phyloP scores from a whole-genome alignment of 2,113 vertebrate genomes.

The Pseudopipra pipra region DNA sequence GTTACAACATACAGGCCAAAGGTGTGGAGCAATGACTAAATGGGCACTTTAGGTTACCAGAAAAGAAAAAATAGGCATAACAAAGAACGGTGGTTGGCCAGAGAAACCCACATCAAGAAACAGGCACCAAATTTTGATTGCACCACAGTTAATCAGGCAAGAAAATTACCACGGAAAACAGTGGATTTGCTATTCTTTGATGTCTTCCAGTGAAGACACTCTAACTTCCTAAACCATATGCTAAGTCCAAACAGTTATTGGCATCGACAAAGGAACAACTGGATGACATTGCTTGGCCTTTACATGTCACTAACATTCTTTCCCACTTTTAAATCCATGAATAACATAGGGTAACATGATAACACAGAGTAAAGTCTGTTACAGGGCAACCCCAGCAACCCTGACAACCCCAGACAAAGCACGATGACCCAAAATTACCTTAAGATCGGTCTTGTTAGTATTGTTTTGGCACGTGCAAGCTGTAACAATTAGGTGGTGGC shows the following conservation, averaged over 20 bases:
- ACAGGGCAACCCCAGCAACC: background rate
- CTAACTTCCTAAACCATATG: background rate
- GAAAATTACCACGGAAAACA: background rate
- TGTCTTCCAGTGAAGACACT: background rate
- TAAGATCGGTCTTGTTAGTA: conserved; percentile 77
- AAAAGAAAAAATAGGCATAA: background rate
- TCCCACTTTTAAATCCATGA: background rate
- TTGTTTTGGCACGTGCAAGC: conserved; percentile 95
- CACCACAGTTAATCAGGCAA: background rate
- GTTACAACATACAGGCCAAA: background rate
- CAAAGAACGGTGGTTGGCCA: background rate
- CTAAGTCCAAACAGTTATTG: background rate
- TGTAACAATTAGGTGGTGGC: conserved; percentile 93
- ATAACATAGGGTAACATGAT: background rate
- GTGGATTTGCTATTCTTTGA: background rate
- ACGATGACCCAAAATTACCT: conserved; percentile 26
- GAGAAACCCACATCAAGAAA: background rate
- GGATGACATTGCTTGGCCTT: background rate
- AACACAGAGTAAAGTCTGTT: background rate
- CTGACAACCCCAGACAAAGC: background rate
- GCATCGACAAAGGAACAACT: background rate
- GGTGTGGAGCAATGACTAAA: background rate
- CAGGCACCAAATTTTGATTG: background rate
- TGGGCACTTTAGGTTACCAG: background rate
- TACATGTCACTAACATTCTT: background rate